Conservation (phyloP, 53 echinoderm and acorn worm species). For the Paracentrotus lividus region DNA sequence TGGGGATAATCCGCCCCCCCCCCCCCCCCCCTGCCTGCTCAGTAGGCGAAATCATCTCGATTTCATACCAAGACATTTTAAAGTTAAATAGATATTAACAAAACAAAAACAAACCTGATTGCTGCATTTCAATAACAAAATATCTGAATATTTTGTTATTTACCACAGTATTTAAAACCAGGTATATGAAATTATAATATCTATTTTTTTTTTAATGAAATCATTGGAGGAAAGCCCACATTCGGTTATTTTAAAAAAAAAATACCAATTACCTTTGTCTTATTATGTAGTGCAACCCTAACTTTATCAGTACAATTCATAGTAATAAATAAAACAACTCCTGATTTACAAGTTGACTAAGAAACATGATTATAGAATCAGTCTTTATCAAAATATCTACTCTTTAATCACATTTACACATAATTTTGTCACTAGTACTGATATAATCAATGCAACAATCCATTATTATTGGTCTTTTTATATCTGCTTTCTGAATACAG, state of each 20-base stretch:
- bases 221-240: neutral
- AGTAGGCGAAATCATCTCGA: no score
- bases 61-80: neutral
- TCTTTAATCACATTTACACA: neutral
- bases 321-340: no score
- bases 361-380: no score
- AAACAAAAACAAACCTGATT: neutral
- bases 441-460: constrained; percentile 2
- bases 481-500: neutral
- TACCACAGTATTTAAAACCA: neutral
- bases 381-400: neutral
- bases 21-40: no score
- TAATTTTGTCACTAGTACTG: constrained; percentile 19
- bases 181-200: neutral
- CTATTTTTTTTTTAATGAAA: neutral
- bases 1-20: no score
- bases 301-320: no score
- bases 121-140: no score
- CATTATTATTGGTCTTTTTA: neutral
- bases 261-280: neutral
- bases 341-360: no score
- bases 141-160: neutral
- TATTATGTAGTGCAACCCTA: no score
- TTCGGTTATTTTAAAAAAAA: neutral
- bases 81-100: neutral